A percentile compares a stretch with the other conserved stretches of the same genome.
phyloP scores from a whole-genome alignment of 1,140 invertebrate genomes.

The Panagrolaimus sp. region DNA sequence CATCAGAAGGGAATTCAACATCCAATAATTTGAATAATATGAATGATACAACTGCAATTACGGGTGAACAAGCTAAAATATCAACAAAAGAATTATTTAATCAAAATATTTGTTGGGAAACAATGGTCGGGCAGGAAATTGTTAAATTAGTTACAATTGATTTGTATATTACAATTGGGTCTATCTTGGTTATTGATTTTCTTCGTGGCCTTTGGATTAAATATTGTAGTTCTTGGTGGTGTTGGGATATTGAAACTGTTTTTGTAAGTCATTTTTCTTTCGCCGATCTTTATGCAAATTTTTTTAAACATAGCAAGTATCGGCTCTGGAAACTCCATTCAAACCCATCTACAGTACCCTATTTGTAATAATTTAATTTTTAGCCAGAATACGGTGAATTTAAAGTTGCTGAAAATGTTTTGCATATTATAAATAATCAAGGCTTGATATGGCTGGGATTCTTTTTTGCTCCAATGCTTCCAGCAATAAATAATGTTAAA shows the following conservation, averaged over 20 bases:
- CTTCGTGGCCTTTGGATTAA: slow-evolving; percentile 85
- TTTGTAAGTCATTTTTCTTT: slow-evolving; percentile 65
- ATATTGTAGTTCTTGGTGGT: slow-evolving; percentile 82
- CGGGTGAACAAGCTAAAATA: slow-evolving; percentile 15
- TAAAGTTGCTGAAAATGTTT: slow-evolving; percentile 94
- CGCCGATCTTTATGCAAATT: no score
- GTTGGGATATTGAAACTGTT: slow-evolving; percentile 91
- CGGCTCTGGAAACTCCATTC: no score
- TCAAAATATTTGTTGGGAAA: slow-evolving; percentile 82
- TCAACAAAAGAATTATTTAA: slow-evolving; percentile 29
- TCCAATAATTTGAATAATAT: slow-evolving; percentile 20
- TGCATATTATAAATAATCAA: slow-evolving; percentile 87
- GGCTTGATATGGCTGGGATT: slow-evolving; percentile 79
- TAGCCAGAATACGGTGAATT: slow-evolving; percentile 88
- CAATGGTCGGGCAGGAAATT: slow-evolving; percentile 73
- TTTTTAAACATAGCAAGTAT: no score
- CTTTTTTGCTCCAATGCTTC: slow-evolving; percentile 90
- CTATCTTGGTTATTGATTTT: slow-evolving; percentile 80
- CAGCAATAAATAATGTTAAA: slow-evolving; percentile 81
- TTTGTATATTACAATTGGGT: slow-evolving; percentile 67
- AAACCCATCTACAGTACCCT: no score
- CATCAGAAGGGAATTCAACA: background rate
- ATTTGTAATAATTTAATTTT: background rate
- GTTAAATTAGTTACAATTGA: slow-evolving; percentile 25
- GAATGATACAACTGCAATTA: slow-evolving; percentile 30